A percentile compares a stretch with the other conserved stretches of the same genome.
Conservation (phyloP, 2,888 invertebrate species). For the Leuctra nigra region DNA sequence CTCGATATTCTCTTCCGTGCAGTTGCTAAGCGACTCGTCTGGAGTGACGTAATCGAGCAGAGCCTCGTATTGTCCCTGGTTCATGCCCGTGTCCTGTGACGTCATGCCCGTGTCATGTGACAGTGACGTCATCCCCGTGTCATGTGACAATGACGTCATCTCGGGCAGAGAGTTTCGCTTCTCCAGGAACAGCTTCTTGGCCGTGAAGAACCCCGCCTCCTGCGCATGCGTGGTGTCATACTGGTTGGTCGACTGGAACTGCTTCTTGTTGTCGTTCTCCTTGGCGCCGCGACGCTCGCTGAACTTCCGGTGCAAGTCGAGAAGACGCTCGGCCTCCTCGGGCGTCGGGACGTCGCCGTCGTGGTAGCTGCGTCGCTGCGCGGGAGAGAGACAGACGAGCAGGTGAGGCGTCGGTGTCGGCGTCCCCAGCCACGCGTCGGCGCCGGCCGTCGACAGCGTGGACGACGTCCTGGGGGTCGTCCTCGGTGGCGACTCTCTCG, state of each 20-base stretch:
- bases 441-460: background rate
- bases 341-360: conserved; percentile 25
- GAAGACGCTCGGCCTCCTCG: conserved; percentile 51
- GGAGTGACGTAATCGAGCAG: background rate
- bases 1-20: background rate
- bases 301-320: conserved; percentile 64
- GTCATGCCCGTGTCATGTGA: no score
- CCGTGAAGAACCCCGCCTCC: background rate
- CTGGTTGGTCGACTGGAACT: conserved; percentile 13
- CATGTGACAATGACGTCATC: background rate
- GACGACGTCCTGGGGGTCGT: background rate
- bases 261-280: conserved; percentile 35
- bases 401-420: conserved; percentile 55
- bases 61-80: background rate
- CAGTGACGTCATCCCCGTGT: no score
- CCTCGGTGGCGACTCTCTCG: background rate
- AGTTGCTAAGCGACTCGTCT: background rate
- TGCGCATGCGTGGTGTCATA: conserved; percentile 7
- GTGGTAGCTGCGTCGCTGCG: conserved; percentile 42
- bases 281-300: conserved; percentile 56
- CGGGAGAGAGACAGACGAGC: conserved; percentile 64
- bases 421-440: conserved; percentile 48
- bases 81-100: background rate
- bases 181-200: background rate
- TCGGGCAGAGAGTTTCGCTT: conserved; percentile 8